Conservation (phyloP, 64 coral and sea anemone genomes). For the Catalaphyllia jardinei region DNA sequence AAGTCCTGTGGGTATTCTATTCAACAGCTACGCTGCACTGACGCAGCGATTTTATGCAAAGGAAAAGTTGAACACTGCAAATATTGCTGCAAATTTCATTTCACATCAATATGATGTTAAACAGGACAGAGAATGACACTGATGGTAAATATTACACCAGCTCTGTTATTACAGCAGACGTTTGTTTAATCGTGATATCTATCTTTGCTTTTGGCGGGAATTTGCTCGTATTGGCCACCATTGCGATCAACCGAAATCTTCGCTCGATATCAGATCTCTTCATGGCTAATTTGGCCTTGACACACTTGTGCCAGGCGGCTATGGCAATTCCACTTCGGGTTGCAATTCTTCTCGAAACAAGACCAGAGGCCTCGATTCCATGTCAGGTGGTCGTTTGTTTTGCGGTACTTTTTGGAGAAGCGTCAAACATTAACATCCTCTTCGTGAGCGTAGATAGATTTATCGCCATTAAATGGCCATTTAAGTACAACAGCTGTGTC, state of each 20-base stretch:
- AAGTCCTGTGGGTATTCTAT: no score
- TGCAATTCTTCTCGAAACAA: conserved; percentile 11
- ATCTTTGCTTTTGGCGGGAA: conserved; percentile 40
- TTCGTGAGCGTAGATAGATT: conserved; percentile 66
- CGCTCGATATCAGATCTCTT: conserved; percentile 42
- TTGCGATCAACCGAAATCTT: conserved; percentile 47
- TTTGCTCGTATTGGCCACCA: conserved; percentile 62
- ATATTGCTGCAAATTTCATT: neutral
- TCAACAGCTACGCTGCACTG: no score
- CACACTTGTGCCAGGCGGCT: conserved; percentile 68
- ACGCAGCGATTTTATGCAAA: no score
- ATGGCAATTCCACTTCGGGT: conserved; percentile 53
- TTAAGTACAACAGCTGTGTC: conserved; percentile 11
- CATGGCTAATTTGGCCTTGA: conserved; percentile 68
- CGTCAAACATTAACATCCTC: conserved; percentile 63
- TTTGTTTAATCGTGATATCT: conserved; percentile 9
- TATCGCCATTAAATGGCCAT: conserved; percentile 55
- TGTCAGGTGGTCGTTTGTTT: conserved; percentile 30
- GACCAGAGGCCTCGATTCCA: neutral
- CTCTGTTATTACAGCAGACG: neutral
- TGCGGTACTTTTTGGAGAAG: conserved; percentile 62
- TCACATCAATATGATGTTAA: neutral
- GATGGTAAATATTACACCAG: neutral
- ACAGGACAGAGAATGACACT: neutral
- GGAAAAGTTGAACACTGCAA: neutral